Evolutionary conservation across 2,888 invertebrate species (phyloP).

Genomic region (Diadegma fenestrale): DNA sequence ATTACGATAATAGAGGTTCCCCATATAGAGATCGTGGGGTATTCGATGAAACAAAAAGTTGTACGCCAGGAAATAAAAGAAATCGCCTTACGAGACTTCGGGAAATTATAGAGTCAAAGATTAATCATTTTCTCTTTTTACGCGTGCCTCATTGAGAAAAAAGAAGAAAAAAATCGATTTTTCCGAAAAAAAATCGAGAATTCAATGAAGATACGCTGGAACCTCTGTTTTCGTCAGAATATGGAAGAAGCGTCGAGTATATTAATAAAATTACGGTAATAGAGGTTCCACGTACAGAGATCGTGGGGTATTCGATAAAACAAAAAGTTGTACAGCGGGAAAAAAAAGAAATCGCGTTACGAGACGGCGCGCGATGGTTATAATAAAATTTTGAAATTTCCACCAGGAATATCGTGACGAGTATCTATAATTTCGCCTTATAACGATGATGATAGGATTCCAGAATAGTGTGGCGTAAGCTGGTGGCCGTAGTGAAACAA

Average conservation of each 20-base stretch:
- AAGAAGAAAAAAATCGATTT: not conserved
- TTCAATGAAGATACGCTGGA: no score
- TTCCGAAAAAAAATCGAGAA: no score
- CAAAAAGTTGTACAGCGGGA: slow-evolving; percentile 5
- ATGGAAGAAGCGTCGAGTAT: no score
- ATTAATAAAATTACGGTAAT: no score
- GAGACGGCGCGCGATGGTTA: not conserved
- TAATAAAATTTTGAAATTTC: slow-evolving; percentile 32
- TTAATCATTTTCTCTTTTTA: not conserved
- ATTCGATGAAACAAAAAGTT: not conserved
- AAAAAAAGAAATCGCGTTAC: slow-evolving; percentile 3
- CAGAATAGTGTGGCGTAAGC: slow-evolving; percentile 62
- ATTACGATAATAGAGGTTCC: no score
- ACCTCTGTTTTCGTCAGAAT: no score
- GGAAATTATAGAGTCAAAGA: not conserved
- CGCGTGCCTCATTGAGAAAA: not conserved
- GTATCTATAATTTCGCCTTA: not conserved
- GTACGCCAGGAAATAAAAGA: not conserved
- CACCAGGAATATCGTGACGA: slow-evolving; percentile 36
- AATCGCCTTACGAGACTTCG: not conserved
- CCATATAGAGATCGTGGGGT: not conserved
- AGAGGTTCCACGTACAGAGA: no score
- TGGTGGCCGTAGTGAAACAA: slow-evolving; percentile 64
- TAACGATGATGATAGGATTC: slow-evolving; percentile 27
- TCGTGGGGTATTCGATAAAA: not conserved